Evolutionary conservation across 2,888 invertebrate species (phyloP).

Genomic region (Tachina lurida): DNA sequence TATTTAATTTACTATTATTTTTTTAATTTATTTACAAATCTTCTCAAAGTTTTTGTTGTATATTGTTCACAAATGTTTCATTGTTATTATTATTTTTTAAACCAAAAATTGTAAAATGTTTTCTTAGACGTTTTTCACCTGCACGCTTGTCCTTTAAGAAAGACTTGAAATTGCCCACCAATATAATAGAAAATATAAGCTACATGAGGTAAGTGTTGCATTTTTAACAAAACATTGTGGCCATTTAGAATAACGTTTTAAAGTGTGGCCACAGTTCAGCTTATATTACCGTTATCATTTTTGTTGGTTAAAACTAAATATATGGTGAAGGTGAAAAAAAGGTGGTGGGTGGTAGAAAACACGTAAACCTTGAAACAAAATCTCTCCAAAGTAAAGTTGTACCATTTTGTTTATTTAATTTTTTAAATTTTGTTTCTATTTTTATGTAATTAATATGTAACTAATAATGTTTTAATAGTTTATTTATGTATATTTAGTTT

Average conservation of each 20-base stretch:
- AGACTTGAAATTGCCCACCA: constrained; percentile 90
- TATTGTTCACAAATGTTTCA: constrained; percentile 52
- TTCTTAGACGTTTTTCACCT: constrained; percentile 91
- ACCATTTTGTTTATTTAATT: constrained; percentile 27
- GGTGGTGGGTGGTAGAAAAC: constrained; percentile 64
- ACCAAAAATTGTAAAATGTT: constrained; percentile 75
- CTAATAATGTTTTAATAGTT: constrained; percentile 38
- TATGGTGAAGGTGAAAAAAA: constrained; percentile 61
- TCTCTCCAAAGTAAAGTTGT: constrained; percentile 20
- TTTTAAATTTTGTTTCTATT: constrained; percentile 6
- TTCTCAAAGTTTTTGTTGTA: constrained; percentile 55
- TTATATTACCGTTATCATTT: constrained; percentile 63
- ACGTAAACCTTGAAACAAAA: constrained; percentile 28
- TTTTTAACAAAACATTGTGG: constrained; percentile 40
- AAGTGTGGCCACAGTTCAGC: constrained; percentile 37
- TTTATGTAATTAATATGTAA: constrained; percentile 16
- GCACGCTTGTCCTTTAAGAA: constrained; percentile 92
- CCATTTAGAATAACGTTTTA: constrained; percentile 1
- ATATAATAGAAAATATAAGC: constrained; percentile 89
- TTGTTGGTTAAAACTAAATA: constrained; percentile 58
- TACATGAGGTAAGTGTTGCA: constrained; percentile 88
- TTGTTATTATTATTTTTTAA: constrained; percentile 70
- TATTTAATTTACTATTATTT: constrained; percentile 31
- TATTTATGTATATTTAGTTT: not conserved
- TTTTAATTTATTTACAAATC: constrained; percentile 53